phyloP scores from a whole-genome alignment of 2,888 invertebrate species.

The Drosophila crucigera region DNA sequence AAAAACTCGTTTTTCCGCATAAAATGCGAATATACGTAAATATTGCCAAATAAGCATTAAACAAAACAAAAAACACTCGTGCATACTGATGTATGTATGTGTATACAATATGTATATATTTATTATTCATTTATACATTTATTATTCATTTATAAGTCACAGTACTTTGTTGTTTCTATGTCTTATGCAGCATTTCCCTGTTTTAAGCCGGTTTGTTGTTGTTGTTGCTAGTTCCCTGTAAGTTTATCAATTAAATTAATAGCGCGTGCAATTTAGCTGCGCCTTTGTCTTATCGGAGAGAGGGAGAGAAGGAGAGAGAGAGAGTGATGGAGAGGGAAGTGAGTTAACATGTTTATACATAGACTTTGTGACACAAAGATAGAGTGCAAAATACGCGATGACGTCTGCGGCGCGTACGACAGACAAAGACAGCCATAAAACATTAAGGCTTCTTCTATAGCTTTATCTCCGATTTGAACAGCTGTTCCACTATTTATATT shows the following conservation, averaged over 20 bases:
- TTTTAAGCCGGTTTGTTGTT: conserved; percentile 21
- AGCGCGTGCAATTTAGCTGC: conserved; percentile 63
- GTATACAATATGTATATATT: conserved; percentile 15
- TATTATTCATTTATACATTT: too few relatives aligned
- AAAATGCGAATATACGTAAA: neutral
- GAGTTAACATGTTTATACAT: conserved; percentile 1
- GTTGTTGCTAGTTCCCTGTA: conserved; percentile 3
- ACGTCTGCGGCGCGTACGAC: conserved; percentile 46
- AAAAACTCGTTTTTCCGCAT: conserved; percentile 21
- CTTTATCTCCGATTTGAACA: conserved; percentile 53
- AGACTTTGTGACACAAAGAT: neutral
- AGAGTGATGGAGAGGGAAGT: neutral
- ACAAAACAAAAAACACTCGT: neutral
- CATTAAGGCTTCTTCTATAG: conserved; percentile 33
- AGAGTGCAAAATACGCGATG: conserved; percentile 32
- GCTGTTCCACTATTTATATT: conserved; percentile 57
- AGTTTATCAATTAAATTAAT: conserved; percentile 63
- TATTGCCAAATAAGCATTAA: conserved; percentile 21
- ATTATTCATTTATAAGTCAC: too few relatives aligned
- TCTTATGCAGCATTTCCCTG: conserved; percentile 66
- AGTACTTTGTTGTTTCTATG: conserved; percentile 43
- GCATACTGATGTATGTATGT: neutral
- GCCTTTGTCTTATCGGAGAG: conserved; percentile 45
- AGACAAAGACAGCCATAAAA: conserved; percentile 21
- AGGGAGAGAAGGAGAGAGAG: neutral